Evolutionary conservation across 2,113 vertebrate genomes (phyloP).

Genomic region (Morone saxatilis): DNA sequence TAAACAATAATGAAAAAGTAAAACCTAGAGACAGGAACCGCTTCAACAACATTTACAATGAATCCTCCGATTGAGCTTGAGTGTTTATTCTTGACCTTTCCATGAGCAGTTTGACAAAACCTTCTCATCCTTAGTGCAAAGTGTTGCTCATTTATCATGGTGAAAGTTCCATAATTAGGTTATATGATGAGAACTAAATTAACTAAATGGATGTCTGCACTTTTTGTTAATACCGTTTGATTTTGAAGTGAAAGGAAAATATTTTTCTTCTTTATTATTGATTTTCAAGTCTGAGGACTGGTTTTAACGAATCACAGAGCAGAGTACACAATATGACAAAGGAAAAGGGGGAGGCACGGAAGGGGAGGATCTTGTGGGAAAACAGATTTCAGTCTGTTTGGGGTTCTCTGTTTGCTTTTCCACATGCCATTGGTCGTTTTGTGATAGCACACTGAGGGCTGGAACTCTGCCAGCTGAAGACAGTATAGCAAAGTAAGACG

Average conservation of each 20-base stretch:
- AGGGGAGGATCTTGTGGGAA: constrained; percentile 9
- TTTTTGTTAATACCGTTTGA: not conserved
- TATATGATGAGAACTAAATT: not conserved
- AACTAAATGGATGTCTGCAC: not conserved
- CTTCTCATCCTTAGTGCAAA: no score
- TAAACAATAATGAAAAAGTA: no score
- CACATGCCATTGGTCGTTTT: not conserved
- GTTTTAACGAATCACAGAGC: not conserved
- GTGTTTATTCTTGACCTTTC: no score
- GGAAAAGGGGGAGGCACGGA: not conserved
- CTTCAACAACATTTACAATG: no score
- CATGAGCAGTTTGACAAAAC: no score
- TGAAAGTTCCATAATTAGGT: not conserved
- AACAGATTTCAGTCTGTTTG: constrained; percentile 5
- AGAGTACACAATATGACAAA: not conserved
- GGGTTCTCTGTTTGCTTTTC: constrained; percentile 21
- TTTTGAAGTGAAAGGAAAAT: not conserved
- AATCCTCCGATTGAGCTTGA: no score
- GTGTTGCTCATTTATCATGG: no score
- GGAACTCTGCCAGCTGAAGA: constrained; percentile 35
- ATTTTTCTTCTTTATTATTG: not conserved
- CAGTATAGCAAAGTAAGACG: constrained; percentile 26
- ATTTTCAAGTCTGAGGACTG: not conserved
- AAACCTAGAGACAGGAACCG: no score
- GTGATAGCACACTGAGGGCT: constrained; percentile 20